Conservation (phyloP, 2,888 invertebrate genomes). For the Endomychus coccineus region DNA sequence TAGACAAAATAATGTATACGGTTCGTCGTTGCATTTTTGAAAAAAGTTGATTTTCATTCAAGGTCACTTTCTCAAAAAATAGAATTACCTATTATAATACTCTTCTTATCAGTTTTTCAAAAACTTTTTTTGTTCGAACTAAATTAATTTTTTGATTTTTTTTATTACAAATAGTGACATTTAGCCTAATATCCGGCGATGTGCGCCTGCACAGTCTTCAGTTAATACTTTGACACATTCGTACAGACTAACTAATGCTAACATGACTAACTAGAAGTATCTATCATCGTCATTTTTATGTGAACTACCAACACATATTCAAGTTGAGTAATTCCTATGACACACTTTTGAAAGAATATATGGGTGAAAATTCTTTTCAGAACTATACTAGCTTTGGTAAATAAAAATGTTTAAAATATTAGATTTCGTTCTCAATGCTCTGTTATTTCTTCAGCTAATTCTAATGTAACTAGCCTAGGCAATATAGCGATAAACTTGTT, state of each 20-base stretch:
- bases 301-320: too few relatives aligned
- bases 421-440: too few relatives aligned
- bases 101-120: conserved; percentile 31
- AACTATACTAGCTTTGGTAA: too few relatives aligned
- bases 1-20: conserved; percentile 30
- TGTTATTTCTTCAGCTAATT: too few relatives aligned
- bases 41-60: conserved; percentile 40
- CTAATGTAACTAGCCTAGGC: too few relatives aligned
- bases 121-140: conserved; percentile 34
- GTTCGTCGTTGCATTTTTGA: conserved; percentile 33
- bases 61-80: conserved; percentile 46
- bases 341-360: too few relatives aligned
- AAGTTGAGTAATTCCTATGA: too few relatives aligned
- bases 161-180: conserved; percentile 40
- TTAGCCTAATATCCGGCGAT: conserved; percentile 42
- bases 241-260: conserved; percentile 37
- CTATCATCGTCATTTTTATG: conserved; percentile 6
- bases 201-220: conserved; percentile 45
- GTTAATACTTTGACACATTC: conserved; percentile 46
- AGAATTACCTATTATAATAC: conserved; percentile 42
- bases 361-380: too few relatives aligned
- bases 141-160: conserved; percentile 33
- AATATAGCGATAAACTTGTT: too few relatives aligned
- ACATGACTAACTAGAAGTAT: conserved; percentile 28
- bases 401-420: too few relatives aligned